Evolutionary conservation across 1,140 invertebrate genomes (phyloP), one percentile per base, ranked within the genome.

Genomic region (Bombus balteatus): DNA sequence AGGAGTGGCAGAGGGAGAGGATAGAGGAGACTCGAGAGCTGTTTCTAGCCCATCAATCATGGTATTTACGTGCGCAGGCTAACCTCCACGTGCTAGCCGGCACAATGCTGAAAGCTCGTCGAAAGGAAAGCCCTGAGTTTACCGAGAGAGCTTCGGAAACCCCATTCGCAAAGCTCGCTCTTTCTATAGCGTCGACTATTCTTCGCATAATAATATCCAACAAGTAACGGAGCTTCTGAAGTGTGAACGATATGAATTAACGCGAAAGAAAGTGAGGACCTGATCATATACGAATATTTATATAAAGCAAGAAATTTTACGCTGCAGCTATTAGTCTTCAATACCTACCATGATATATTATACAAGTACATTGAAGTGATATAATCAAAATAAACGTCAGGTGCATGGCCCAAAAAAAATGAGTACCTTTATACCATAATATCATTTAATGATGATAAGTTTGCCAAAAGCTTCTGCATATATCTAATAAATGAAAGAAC

Each of bases 31-130:
- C 90, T 92, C 88, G 87, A 87, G 89, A 83, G 91, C 87, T 92
- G 91, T 92, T 90, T 92, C 89, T 92, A 89, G 86, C 87, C 89
- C 92, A 93, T 93, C 92, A 93, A 93, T 93, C 92, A 93, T 92
- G 89, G 92, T 93, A 93, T 93, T 93, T 93, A 92, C 91, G 85
- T 80, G 89, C 80, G 37, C 83, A 47, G 82, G 83, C 88, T 85
- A 43, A 74, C 78, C 81, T 43, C 57, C 37, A 43, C 71, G 82
- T 72, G 83, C 71, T 89, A 85, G 81, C 76, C 72, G 66, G 85
- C 85, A 92, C 90, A 92, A 92, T 90, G 86, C 86, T 81, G 87
- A 91, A 90, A 89, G 87, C 90, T 89, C 86, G 88, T 87, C 80
- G 86, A 89, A 92, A 91, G 90, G 91, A 90, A 89, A 91, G 87